Evolutionary conservation across 1,140 invertebrate species (phyloP), one percentile per base, ranked within the genome.

Genomic region (Phymastichus coffea): DNA sequence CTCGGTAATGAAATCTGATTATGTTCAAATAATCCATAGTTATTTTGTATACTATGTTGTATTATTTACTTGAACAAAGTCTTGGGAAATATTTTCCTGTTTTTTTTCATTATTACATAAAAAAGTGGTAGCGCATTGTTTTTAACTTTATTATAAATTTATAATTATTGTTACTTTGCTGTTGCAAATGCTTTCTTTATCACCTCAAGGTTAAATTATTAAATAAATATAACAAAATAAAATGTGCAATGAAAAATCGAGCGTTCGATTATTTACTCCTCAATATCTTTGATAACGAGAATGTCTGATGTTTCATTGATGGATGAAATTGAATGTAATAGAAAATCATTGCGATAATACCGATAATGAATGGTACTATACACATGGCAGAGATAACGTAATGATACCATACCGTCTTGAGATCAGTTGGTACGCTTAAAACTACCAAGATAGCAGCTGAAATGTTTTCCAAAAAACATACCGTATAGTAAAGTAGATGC

Each of bases 271-370:
- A 61, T 40, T 20, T 47, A 25, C 37, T 19, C 25, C 30, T 57
- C 20, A 57, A 37, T 15, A 56, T 1, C 38, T 38, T 62, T 28
- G 37, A 52, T 38, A 62, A 57, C 23, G 28, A 33, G 38, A 57
- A 38, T 22, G 38, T 52, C 14, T 46, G 35, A 46, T 52, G 54
- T 64, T 58, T 66, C 41, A 63, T 64, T 4, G 67, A 58, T 0
- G 88, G 87, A 79, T 93, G 90, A 68, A 91, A 91, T 64, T 83
- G 87, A 48, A 82, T 80, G 74, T 93, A 92, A 77, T 93, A 93
- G 1, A 91, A 59, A 10, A 86, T 74, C 87, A 93, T 91, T 64
- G 87, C 86, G 2, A 82, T 61, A 51, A 93, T 80, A 12, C 90
- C 89, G 3, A 90, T 55, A 3, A 87, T 63, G 78, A 88, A 93